Evolutionary conservation across 1,140 invertebrate genomes (phyloP), one percentile per base, ranked within the genome.

Genomic region (Lasioglossum albipes): DNA sequence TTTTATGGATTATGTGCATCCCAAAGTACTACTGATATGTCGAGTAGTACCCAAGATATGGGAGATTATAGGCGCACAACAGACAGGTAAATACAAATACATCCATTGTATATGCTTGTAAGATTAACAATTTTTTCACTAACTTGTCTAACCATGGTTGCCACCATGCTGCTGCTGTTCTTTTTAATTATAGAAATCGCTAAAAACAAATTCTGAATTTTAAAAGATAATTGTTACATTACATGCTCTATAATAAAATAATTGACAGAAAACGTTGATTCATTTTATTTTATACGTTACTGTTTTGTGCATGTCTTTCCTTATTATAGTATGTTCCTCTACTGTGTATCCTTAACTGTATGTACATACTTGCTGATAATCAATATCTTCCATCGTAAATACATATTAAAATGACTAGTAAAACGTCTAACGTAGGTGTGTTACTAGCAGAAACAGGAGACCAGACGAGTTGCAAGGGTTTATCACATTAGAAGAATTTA

Each of bases 401-500:
- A 41, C 31, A 42, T 7, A 18, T 54, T 67, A 54, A 41, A 75
- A 27, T 41, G 49, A 66, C 45, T 71, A 13, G 42, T 57, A 27
- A 36, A 62, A 45, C 31, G 5, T 42, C 81, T 77, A 64, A 66
- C 57, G 49, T 61, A 87, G 77, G 69, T 81, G 52, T 57, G n/a
- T 72, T 49, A 79, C 66, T 71, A 81, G 64, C 36, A 74, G 83
- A 42, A 85, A 49, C 61, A 87, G 85, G 81, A 75, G 90, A 70
- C 78, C 90, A 2, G 92, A 93, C 22, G 94, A 94, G 69, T 85
- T 91, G 6, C 93, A 94, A 73, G 93, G 94, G 20, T 95, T 95
- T 85, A 93, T 95, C 2, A 97, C 96, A 0, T 92, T 97, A 7
- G 96, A 97, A 91, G 95, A 96, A 90, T 94, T 97, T 84, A 96